Evolutionary conservation across 2,888 invertebrate genomes (phyloP), one percentile per base, ranked within the genome.

Genomic region (Mamestra brassicae): DNA sequence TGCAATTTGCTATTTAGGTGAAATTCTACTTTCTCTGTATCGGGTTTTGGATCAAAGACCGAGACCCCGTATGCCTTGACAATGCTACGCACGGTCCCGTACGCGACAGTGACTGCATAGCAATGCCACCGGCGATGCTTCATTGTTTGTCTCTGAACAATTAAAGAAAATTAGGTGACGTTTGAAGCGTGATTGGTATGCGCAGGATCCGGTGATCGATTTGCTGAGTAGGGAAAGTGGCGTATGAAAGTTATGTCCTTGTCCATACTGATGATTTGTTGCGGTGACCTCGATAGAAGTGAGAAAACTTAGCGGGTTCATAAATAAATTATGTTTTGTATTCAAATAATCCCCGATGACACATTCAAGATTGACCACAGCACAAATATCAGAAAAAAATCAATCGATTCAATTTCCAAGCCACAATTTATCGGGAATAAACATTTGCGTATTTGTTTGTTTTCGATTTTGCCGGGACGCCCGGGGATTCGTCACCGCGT

Each of bases 21-120:
- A 94, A 94, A 93, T 91, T 91, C 78, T 84, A 95, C 95, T 96
- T 96, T 95, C 95, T 90, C 94, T 89, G 86, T 91, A 90, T 92
- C 91, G 86, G 84, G 83, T 91, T 90, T 74, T 83, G 91, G 92
- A 94, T 93, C 93, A 92, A 90, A 91, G 90, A 90, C 89, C 90
- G 87, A 89, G 88, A 84, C 86, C 88, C 88, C 87, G 78, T 87
- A 81, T 85, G 71, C 81, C 71, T 80, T 84, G 88, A 90, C 89
- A 89, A 94, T 94, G 91, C 93, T 86, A 92, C 91, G 89, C 93
- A 91, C 90, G 89, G 88, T 92, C 86, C 92, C 89, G 91, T 90
- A 89, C 78, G 79, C 77, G 78, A 89, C 89, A 61, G 67, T 71
- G 38, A 58, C 78, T 87, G 95, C 90, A 95, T 96, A 93, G 93